Conservation (phyloP, 2,113 vertebrate species). For the Amazona vittata region DNA sequence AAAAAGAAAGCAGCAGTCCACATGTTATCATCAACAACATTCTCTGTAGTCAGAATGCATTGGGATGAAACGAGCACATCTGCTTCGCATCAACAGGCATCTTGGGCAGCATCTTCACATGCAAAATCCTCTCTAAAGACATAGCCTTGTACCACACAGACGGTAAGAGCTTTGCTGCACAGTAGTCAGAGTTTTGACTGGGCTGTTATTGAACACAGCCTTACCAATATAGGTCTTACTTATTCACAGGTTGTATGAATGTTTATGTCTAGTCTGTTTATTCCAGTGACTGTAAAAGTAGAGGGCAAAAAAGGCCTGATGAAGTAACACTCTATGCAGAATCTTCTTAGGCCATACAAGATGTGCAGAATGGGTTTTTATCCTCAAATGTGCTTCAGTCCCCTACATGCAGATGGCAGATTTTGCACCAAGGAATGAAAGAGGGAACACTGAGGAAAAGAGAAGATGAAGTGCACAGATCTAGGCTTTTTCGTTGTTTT, state of each 20-base stretch:
- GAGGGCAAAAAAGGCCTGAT: not conserved
- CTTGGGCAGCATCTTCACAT: not conserved
- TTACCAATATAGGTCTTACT: not conserved
- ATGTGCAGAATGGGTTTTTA: not conserved
- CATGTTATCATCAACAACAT: not conserved
- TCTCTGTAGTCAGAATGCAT: not conserved
- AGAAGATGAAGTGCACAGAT: not conserved
- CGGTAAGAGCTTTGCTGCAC: not conserved
- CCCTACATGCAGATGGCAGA: not conserved
- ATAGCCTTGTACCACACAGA: not conserved
- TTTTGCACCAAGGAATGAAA: not conserved
- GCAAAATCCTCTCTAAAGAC: not conserved
- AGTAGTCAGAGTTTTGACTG: not conserved
- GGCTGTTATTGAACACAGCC: not conserved
- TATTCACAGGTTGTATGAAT: not conserved
- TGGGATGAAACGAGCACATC: not conserved
- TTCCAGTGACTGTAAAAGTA: not conserved
- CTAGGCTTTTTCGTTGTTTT: not conserved
- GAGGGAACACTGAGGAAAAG: not conserved
- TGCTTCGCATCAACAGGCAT: not conserved
- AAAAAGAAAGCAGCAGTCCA: not conserved
- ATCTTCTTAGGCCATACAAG: not conserved
- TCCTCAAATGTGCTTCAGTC: not conserved
- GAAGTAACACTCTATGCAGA: not conserved
- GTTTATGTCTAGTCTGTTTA: not conserved